These are phyloP conservation scores for Sericinus montela DNA, from an alignment of 2,888 invertebrate genomes.

Conservation along the genomic window DNA sequence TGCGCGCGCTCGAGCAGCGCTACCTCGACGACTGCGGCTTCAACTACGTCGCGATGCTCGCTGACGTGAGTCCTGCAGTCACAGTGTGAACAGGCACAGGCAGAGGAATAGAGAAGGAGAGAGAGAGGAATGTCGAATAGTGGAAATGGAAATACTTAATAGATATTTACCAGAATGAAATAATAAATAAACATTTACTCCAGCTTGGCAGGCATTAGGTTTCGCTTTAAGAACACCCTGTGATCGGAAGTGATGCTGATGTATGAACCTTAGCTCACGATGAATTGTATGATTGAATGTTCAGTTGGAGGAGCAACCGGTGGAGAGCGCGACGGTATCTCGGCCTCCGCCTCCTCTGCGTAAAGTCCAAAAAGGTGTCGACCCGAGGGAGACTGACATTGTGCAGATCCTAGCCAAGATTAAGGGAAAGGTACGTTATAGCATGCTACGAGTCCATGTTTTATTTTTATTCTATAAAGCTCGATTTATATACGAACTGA, in stretches of 20 bases:
- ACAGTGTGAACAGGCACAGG: too few relatives aligned
- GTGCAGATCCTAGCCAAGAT: constrained; percentile 86
- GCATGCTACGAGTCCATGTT: not conserved
- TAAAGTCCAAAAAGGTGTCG: constrained; percentile 21
- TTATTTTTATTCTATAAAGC: too few relatives aligned
- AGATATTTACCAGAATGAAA: too few relatives aligned
- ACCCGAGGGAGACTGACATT: constrained; percentile 81
- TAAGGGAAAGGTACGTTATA: constrained; percentile 79
- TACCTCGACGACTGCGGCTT: constrained; percentile 88
- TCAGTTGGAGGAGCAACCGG: constrained; percentile 53
- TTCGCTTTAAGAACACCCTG: too few relatives aligned
- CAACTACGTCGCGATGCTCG: constrained; percentile 84
- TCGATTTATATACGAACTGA: too few relatives aligned
- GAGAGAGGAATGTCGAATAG: too few relatives aligned
- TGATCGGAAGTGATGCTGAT: too few relatives aligned
- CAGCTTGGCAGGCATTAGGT: too few relatives aligned
- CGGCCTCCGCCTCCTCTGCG: constrained; percentile 29
- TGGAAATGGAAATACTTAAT: too few relatives aligned
- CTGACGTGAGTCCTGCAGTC: constrained; percentile 72
- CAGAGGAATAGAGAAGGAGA: too few relatives aligned
- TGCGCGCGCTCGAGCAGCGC: constrained; percentile 83
- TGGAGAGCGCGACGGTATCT: constrained; percentile 45
- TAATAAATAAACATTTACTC: too few relatives aligned
- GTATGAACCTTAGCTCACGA: too few relatives aligned
- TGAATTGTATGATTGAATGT: not conserved